Base-by-base conservation (phyloP, 2,797 vertebrate species). In the Micromesistius poutassou region DNA sequence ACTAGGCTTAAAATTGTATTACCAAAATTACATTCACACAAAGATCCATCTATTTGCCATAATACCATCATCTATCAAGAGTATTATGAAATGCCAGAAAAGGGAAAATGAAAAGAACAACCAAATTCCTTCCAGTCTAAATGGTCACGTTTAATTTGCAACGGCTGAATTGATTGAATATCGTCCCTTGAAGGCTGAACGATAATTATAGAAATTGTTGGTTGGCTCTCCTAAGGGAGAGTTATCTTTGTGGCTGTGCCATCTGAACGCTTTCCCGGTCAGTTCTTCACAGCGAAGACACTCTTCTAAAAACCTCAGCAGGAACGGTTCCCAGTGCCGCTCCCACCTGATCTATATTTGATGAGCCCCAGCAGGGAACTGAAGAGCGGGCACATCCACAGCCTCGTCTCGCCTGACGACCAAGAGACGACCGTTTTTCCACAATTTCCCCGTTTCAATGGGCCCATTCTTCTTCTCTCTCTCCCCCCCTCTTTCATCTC, bases 401-500 rank as follows among this genome's bases (percentile, higher is more conserved):
- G 3, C 46, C 16, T 19, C 3, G 19, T 50, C 19, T 50, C 46
- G 19, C 14, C 55, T 25, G 55, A 62, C 22, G 22, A 62, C 55
- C 55, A 25, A 25, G 55, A 8, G n/a, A 62, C 22, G n/a, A 62
- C 22, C 6, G 55, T 25, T 25, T 62, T 62, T 25, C 55, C 22
- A 62, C 55, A 62, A 62, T n/a, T 50, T 50, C 16, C 46, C 19
- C 16, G 46, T 50, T 22, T 62, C 14, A 62, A 62, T n/a, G 22
- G 6, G 22, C 55, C 14, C 55, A n/a, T 62, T 62, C 46, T 62
- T 25, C n/a, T 25, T n/a, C 22, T 62, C 6, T 4, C 77, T 80
- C 22, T 14, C 77, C 79, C 30, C 74, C 74, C 33, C 66, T 38
- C 28, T 40, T 36, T 74, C 38, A 38, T 25, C 25, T 77, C 36